A percentile compares a stretch with the other conserved stretches of the same genome.
These are phyloP conservation scores for Lerema accius DNA, from an alignment of 1,140 invertebrate genomes.

Conservation along the genomic window DNA sequence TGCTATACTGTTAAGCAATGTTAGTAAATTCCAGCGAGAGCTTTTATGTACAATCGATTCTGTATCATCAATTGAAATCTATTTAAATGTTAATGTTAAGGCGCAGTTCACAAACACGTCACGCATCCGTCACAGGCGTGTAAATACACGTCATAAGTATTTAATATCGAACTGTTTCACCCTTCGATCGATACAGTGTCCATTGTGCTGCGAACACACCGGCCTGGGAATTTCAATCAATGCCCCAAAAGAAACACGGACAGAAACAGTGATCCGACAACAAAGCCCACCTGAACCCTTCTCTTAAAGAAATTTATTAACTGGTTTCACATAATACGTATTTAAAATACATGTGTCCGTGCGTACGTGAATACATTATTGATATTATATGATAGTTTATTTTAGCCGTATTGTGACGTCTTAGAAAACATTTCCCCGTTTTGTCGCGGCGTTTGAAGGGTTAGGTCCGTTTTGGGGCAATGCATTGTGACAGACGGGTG, in stretches of 20 bases:
- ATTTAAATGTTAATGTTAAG: slow-evolving; percentile 61
- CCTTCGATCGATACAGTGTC: slow-evolving; percentile 68
- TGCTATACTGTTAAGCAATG: no score
- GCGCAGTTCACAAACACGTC: slow-evolving; percentile 58
- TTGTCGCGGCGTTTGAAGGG: slow-evolving; percentile 49
- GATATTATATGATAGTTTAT: slow-evolving; percentile 82
- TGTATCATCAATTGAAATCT: slow-evolving; percentile 50
- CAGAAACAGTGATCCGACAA: slow-evolving; percentile 48
- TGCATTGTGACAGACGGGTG: slow-evolving; percentile 51
- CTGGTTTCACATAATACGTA: slow-evolving; percentile 78
- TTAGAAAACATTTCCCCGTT: slow-evolving; percentile 62
- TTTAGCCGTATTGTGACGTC: slow-evolving; percentile 65
- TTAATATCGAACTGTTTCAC: slow-evolving; percentile 63
- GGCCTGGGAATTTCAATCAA: slow-evolving; percentile 76
- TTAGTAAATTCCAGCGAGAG: not conserved
- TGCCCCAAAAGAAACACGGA: slow-evolving; percentile 48
- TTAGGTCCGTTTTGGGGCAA: slow-evolving; percentile 45
- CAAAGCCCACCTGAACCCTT: slow-evolving; percentile 60
- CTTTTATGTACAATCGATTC: not conserved
- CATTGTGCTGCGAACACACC: slow-evolving; percentile 48
- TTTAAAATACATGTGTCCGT: slow-evolving; percentile 81
- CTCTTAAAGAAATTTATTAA: slow-evolving; percentile 62
- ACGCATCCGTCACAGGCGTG: slow-evolving; percentile 62
- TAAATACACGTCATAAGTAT: slow-evolving; percentile 69
- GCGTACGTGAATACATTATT: slow-evolving; percentile 74